Evolutionary conservation across 2,888 invertebrate species (phyloP).

Genomic region (Oithona nana): DNA sequence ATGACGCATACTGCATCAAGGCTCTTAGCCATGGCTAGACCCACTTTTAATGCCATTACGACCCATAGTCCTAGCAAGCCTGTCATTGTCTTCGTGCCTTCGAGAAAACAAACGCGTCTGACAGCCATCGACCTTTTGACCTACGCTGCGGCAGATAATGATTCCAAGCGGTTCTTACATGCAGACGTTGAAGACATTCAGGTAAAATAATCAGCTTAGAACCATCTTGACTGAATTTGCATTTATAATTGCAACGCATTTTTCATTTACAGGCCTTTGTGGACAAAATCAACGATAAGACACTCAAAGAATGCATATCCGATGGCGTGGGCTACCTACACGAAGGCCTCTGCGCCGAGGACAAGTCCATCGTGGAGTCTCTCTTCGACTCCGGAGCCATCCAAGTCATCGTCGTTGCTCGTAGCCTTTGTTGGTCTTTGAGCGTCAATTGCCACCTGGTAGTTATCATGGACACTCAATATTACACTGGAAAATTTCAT

Average conservation of each 20-base stretch:
- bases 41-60: slow-evolving; percentile 77
- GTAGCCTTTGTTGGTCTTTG: slow-evolving; percentile 80
- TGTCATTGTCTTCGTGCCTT: slow-evolving; percentile 74
- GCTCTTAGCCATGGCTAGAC: slow-evolving; percentile 92
- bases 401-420: slow-evolving; percentile 66
- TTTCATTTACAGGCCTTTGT: no score
- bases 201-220: no score
- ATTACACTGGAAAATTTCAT: slow-evolving; percentile 55
- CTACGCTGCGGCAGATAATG: slow-evolving; percentile 71
- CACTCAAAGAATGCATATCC: slow-evolving; percentile 69
- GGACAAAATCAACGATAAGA: slow-evolving; percentile 49
- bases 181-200: slow-evolving; percentile 66
- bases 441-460: slow-evolving; percentile 80
- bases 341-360: slow-evolving; percentile 67
- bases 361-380: slow-evolving; percentile 77
- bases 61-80: slow-evolving; percentile 66
- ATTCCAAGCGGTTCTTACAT: slow-evolving; percentile 70
- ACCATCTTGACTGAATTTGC: no score
- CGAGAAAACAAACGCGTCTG: slow-evolving; percentile 71
- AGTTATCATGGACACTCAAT: slow-evolving; percentile 89
- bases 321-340: slow-evolving; percentile 95
- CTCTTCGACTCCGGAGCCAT: slow-evolving; percentile 82
- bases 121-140: slow-evolving; percentile 90
- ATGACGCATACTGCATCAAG: slow-evolving; percentile 92
- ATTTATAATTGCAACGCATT: no score